These are phyloP conservation scores for Synodontis membranacea DNA, from an alignment of 2,113 vertebrate species.

Conservation along the genomic window DNA sequence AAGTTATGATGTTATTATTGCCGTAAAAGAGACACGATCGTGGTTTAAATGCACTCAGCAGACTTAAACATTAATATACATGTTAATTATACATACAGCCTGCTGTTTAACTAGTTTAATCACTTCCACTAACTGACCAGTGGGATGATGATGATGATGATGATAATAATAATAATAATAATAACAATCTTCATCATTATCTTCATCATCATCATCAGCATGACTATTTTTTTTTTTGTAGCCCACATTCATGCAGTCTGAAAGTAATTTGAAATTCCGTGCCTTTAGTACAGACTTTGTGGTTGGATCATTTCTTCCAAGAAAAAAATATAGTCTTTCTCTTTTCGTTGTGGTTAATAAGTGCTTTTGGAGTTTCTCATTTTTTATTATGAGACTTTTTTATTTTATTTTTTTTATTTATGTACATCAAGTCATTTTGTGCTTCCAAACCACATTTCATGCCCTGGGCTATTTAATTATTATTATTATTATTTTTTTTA, in stretches of 20 bases:
- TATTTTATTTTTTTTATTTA: background rate
- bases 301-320: background rate
- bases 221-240: background rate
- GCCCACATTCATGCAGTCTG: background rate
- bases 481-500: background rate
- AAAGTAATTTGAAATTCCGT: background rate
- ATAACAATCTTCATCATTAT: no score
- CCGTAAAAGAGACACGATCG: background rate
- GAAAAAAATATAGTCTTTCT: background rate
- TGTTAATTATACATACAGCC: no score
- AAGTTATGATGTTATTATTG: background rate
- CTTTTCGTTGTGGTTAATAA: constrained; percentile 6
- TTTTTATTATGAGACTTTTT: background rate
- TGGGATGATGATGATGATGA: background rate
- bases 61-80: background rate
- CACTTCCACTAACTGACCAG: background rate
- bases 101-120: background rate
- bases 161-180: background rate
- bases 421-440: background rate
- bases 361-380: constrained; percentile 2
- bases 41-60: background rate
- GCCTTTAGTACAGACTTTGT: background rate
- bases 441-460: constrained; percentile 10
- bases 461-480: background rate
- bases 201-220: background rate